Base-by-base conservation (phyloP, 2,888 invertebrate genomes). In the Drosophila parthenogenetica region DNA sequence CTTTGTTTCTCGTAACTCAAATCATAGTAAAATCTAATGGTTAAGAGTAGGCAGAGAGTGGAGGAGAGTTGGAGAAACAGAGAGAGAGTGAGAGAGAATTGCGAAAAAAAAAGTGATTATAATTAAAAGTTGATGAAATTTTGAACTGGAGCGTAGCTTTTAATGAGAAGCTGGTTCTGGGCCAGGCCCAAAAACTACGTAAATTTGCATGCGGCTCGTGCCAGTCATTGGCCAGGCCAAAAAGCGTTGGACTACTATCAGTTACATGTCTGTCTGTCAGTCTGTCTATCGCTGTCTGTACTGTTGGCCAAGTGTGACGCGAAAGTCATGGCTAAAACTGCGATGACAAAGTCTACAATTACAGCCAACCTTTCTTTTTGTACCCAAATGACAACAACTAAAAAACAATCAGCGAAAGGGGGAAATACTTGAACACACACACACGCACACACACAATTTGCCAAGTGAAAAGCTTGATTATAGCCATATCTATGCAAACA, bases 301-400 rank as follows among this genome's bases (percentile, higher is more conserved):
- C 43, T 70, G 62, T 19, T 75, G 86, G 72, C 76, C 88, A 82
- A 86, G 72, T 88, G 88, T 82, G 88, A 82, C 87, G 88, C 83
- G 82, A 82, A 88, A 88, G 88, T 88, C 80, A 60, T 57, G 67
- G 79, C 74, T 79, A 75, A 85, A 71, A 81, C 54, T 74, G 66
- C 35, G 40, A 68, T 70, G 64, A 70, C 60, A 81, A 74, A 70
- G 62, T 73, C 79, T 58, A 40, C 46, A 48, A 40, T 54, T 51
- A 25, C 67, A 46, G 7, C 32, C 63, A 68, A 69, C 79, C 79
- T 79, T 76, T 67, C 69, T 59, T 57, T 55, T 50, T 14, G 29
- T 29, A 57, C 5, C 22, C 43, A 29, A 53, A 42, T 32, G 32
- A 22, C 14, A 13, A 32, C 32, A 16, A 37, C 32, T 11, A 45